Percentiles rank a stretch among this genome's conserved stretches.
phyloP scores from a whole-genome alignment of 1,140 invertebrate genomes.

The Ips typographus region DNA sequence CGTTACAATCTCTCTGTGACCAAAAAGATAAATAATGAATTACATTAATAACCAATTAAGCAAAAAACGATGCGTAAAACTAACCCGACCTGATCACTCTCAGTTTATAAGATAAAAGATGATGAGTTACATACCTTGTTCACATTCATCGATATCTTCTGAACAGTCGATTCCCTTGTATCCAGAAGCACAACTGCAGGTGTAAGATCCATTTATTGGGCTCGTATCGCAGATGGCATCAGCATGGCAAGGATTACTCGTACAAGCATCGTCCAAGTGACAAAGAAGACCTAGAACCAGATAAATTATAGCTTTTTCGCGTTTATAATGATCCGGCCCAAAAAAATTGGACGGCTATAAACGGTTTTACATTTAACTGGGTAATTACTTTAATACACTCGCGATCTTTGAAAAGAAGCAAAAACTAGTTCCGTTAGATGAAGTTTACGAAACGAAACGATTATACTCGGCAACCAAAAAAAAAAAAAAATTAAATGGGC shows the following conservation, averaged over 20 bases:
- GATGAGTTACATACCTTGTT: constrained; percentile 71
- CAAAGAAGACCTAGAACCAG: constrained; percentile 75
- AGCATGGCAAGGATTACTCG: constrained; percentile 92
- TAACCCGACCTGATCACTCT: background rate
- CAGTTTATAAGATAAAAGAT: background rate
- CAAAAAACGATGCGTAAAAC: background rate
- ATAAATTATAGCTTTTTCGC: background rate
- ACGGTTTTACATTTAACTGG: background rate
- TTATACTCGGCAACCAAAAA: background rate
- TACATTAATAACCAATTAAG: constrained; percentile 10
- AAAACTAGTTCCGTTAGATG: constrained; percentile 6
- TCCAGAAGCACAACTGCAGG: constrained; percentile 89
- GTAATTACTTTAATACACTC: constrained; percentile 20
- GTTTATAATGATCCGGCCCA: background rate
- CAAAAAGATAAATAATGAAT: constrained; percentile 12
- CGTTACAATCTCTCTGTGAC: constrained; percentile 15
- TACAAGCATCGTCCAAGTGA: constrained; percentile 94
- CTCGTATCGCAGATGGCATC: constrained; percentile 94
- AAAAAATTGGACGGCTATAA: constrained; percentile 10
- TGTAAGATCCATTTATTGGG: constrained; percentile 91
- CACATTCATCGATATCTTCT: constrained; percentile 93
- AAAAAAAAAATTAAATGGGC: background rate
- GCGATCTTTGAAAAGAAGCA: constrained; percentile 7
- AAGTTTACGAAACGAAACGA: constrained; percentile 10
- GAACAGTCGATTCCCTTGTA: constrained; percentile 91